Base-by-base conservation (phyloP, 2,113 vertebrate species). In the Nothoprocta perdicaria region DNA sequence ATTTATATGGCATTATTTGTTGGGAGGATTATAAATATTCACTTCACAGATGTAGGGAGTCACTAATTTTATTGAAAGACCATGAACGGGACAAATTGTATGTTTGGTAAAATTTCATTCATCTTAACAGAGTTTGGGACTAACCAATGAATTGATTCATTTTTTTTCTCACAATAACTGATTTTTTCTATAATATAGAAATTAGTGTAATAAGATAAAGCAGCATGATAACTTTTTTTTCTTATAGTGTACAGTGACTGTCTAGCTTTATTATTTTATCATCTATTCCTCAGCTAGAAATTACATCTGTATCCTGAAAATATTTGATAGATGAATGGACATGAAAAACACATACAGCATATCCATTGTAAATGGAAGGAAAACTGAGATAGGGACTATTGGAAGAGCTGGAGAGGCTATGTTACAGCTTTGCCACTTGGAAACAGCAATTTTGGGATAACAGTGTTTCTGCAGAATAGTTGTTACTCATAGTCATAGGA, bases 171-270 rank as follows among this genome's bases (percentile, higher is more conserved):
- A 55, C 6, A 55, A 29, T 29, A 55, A 55, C 27, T 55, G 53
- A 55, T 10, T 31, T 31, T 57, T 57, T 57, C 27, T 31, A 26
- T 57, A 57, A 29, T 61, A n/a, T 27, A 72, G 58, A 65, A 10
- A 26, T 40, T 57, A 10, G 3, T 31, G 27, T 55, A 55, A 55
- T 55, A 29, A 55, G 53, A 16, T 38, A 38, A 86, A 67, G 15
- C 33, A 31, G 0, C 8, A 3, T 53, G 0, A 0, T 35, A 18
- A 79, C 26, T 71, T 74, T 53, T 76, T 73, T 55, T 73, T 80
- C 3, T 21, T 75, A 75, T 62, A 57, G 27, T 57, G 15, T 57
- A 67, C 29, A 18, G 17, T 67, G 10, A 46, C 65, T 67, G 41
- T 43, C 40, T 43, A 79, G 1, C 7, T 40, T 7, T 80, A 10